phyloP scores from a whole-genome alignment of 2,888 invertebrate genomes.

The Corbicula japonica region DNA sequence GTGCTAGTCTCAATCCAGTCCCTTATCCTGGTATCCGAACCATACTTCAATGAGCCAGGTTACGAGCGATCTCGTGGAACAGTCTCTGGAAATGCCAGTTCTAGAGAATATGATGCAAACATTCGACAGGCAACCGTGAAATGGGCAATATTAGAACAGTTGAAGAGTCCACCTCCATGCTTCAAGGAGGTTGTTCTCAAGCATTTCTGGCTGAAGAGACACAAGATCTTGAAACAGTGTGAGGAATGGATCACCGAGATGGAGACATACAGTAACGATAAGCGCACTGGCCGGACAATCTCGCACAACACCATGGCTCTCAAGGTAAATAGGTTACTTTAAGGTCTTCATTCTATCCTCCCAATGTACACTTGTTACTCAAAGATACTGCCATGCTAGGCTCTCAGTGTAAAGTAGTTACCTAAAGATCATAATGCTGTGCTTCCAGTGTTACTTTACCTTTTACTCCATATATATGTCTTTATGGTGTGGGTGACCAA shows the following conservation, averaged over 20 bases:
- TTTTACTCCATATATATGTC: too few relatives aligned
- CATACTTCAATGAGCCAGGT: constrained; percentile 87
- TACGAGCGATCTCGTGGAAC: constrained; percentile 87
- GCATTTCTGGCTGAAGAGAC: constrained; percentile 97
- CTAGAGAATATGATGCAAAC: constrained; percentile 97
- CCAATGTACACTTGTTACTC: too few relatives aligned
- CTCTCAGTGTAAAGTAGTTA: too few relatives aligned
- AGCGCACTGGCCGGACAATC: constrained; percentile 92
- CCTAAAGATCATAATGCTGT: too few relatives aligned
- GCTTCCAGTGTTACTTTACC: too few relatives aligned
- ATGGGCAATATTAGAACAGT: constrained; percentile 98
- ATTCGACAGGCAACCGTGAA: constrained; percentile 97
- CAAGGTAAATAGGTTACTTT: constrained; percentile 87
- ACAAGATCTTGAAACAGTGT: constrained; percentile 95
- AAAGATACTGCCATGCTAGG: too few relatives aligned
- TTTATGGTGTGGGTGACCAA: too few relatives aligned
- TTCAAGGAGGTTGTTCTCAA: constrained; percentile 92
- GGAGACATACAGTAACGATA: constrained; percentile 92
- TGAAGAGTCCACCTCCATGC: constrained; percentile 95
- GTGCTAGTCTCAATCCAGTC: constrained; percentile 87
- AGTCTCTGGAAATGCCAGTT: constrained; percentile 93
- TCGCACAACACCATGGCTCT: constrained; percentile 92
- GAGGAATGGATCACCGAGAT: constrained; percentile 96
- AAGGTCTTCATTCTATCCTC: too few relatives aligned
- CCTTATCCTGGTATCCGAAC: constrained; percentile 87